Conservation (phyloP, 2,113 vertebrate genomes). For the Xiphophorus hellerii region DNA sequence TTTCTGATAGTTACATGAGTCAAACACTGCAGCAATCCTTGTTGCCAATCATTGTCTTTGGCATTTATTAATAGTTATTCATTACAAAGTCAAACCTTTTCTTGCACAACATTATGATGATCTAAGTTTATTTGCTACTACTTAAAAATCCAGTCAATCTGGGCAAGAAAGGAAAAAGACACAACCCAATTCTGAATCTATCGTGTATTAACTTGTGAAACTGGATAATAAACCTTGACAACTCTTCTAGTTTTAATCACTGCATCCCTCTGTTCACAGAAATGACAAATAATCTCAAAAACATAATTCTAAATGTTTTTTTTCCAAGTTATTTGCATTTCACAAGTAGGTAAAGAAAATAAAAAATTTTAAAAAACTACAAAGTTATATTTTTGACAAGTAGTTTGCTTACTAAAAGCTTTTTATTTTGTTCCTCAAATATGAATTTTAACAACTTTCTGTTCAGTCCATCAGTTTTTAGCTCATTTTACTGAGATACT, state of each 20-base stretch:
- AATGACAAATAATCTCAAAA: neutral
- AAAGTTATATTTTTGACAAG: neutral
- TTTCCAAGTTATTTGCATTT: neutral
- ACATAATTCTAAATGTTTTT: neutral
- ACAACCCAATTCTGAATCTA: neutral
- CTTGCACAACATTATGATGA: too few species aligned
- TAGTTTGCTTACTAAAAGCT: neutral
- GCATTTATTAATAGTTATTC: too few species aligned
- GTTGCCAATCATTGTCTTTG: too few species aligned
- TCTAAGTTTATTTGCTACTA: too few species aligned
- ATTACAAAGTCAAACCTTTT: too few species aligned
- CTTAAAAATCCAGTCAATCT: neutral
- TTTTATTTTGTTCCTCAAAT: neutral
- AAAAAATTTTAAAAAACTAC: neutral
- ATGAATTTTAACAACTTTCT: too few species aligned
- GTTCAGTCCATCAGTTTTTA: too few species aligned
- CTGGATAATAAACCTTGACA: conserved; percentile 21
- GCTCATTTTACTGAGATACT: too few species aligned
- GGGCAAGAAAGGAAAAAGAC: neutral
- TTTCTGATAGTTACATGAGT: too few species aligned
- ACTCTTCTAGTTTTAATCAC: neutral
- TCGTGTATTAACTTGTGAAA: neutral
- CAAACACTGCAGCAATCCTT: too few species aligned
- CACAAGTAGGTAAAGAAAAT: neutral
- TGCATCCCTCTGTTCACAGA: neutral